Conservation (phyloP, 2,797 vertebrate genomes). For the Tragopan temminckii region DNA sequence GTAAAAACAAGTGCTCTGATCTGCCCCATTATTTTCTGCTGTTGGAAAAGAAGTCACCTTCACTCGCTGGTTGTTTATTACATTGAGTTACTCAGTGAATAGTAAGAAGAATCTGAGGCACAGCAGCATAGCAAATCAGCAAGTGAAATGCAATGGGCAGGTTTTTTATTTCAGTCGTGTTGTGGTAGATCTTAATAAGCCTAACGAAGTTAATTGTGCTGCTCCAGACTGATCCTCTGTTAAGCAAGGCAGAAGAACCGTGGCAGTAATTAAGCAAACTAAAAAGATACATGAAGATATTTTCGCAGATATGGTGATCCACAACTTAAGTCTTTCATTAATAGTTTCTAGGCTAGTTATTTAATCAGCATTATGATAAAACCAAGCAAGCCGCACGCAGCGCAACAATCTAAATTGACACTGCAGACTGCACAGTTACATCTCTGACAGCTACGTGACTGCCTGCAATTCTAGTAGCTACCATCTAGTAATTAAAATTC, state of each 20-base stretch:
- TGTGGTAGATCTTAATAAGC: slow-evolving; percentile 27
- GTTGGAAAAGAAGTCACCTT: background rate
- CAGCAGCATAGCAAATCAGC: background rate
- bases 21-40: background rate
- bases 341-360: background rate
- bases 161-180: slow-evolving; percentile 33
- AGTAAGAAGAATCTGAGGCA: slow-evolving; percentile 7
- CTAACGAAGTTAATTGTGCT: slow-evolving; percentile 29
- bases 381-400: slow-evolving; percentile 2
- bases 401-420: slow-evolving; percentile 37
- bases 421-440: slow-evolving; percentile 33
- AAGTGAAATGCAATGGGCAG: slow-evolving; percentile 32
- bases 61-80: background rate
- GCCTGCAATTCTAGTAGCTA: slow-evolving; percentile 78
- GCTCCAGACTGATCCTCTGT: background rate
- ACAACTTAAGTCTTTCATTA: background rate
- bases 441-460: slow-evolving; percentile 78
- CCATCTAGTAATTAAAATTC: slow-evolving; percentile 80
- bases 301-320: background rate
- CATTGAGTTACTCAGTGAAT: background rate
- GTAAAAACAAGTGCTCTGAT: background rate
- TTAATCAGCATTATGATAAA: slow-evolving; percentile 47
- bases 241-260: background rate
- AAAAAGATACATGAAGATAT: background rate
- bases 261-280: background rate